Percentiles rank a stretch among this genome's conserved stretches.
Evolutionary conservation across 2,113 vertebrate species (phyloP).

Genomic region (Corydoras sp.): DNA sequence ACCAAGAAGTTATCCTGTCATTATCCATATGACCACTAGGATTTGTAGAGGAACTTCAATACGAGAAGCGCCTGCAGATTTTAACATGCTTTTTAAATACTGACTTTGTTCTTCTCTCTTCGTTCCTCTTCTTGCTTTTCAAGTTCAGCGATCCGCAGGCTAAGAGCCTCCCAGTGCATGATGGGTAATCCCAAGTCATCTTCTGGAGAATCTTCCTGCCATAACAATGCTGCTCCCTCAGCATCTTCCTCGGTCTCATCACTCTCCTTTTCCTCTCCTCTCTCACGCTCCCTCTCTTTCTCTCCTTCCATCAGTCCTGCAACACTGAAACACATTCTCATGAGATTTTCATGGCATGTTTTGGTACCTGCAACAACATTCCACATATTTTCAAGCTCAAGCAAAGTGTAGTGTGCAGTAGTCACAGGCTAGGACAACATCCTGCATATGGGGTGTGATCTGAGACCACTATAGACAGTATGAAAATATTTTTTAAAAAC

Average conservation of each 20-base stretch:
- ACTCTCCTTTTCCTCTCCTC: conserved; percentile 43
- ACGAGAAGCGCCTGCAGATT: too few species aligned
- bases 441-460: too few species aligned
- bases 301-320: conserved; percentile 38
- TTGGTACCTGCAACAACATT: background rate
- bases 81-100: background rate
- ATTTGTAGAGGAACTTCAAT: too few species aligned
- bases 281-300: conserved; percentile 40
- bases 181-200: conserved; percentile 68
- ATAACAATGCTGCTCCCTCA: conserved; percentile 32
- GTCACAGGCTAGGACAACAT: too few species aligned
- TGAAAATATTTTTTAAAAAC: too few species aligned
- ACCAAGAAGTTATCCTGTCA: too few species aligned
- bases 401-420: too few species aligned
- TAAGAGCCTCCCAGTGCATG: conserved; percentile 75
- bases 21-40: too few species aligned
- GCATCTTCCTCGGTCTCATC: conserved; percentile 39
- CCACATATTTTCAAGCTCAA: too few species aligned
- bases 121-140: conserved; percentile 69
- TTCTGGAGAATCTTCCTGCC: conserved; percentile 44
- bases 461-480: too few species aligned
- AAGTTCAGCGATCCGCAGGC: conserved; percentile 66
- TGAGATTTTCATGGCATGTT: background rate
- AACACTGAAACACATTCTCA: conserved; percentile 8
- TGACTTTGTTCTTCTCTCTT: conserved; percentile 53